Conservation (phyloP, 2,797 vertebrate species). For the Merluccius polli region DNA sequence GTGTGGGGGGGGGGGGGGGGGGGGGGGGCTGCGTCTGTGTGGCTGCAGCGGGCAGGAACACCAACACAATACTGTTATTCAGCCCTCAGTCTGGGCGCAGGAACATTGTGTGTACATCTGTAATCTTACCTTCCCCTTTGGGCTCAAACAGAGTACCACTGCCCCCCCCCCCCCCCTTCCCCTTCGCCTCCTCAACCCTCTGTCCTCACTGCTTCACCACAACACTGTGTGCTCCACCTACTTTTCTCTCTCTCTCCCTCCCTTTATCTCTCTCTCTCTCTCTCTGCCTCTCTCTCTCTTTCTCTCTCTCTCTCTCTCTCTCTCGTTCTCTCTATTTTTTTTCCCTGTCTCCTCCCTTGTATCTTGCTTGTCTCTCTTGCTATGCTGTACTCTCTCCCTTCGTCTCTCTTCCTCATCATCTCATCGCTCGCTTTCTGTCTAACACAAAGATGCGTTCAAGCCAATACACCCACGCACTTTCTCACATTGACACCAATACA, state of each 20-base stretch:
- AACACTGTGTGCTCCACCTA: constrained; percentile 23
- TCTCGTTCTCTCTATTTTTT: neutral
- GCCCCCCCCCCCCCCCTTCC: neutral
- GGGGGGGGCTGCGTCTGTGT: constrained; percentile 61
- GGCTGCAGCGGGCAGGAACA: constrained; percentile 63
- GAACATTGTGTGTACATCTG: constrained; percentile 72
- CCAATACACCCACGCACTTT: constrained; percentile 67
- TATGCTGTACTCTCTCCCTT: neutral
- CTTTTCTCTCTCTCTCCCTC: constrained; percentile 35
- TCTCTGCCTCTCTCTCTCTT: constrained; percentile 8
- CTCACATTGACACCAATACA: constrained; percentile 64
- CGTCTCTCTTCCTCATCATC: constrained; percentile 39
- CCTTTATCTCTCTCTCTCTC: constrained; percentile 1
- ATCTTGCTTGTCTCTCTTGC: no score
- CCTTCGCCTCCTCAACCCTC: no score
- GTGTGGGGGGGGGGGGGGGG: constrained; percentile 38
- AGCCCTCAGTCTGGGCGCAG: constrained; percentile 67
- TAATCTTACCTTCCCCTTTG: constrained; percentile 66
- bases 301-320: constrained; percentile 4
- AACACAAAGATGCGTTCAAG: constrained; percentile 67
- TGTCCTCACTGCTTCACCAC: no score
- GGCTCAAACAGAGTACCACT: constrained; percentile 40
- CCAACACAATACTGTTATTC: constrained; percentile 65
- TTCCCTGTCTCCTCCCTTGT: neutral
- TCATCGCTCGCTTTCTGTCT: constrained; percentile 51